phyloP scores from a whole-genome alignment of 2,797 vertebrate genomes.

The Hippoglossus hippoglossus region DNA sequence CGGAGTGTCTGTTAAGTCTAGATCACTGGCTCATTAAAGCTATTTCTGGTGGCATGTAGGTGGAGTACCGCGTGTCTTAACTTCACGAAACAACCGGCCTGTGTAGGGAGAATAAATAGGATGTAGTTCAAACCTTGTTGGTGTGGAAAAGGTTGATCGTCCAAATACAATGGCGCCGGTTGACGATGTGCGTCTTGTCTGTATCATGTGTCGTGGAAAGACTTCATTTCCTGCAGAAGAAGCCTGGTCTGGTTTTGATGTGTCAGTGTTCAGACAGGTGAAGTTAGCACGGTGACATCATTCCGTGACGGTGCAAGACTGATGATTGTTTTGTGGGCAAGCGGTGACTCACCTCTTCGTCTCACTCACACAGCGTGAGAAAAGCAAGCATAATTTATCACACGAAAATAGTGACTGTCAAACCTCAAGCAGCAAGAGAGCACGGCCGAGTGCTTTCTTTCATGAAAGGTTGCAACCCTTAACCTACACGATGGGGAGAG shows the following conservation, averaged over 20 bases:
- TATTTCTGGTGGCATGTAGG: conserved; percentile 65
- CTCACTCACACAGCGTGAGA: conserved; percentile 49
- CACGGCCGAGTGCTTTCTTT: not conserved
- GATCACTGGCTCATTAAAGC: conserved; percentile 64
- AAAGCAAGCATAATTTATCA: conserved; percentile 7
- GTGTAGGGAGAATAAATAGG: conserved; percentile 39
- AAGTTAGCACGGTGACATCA: conserved; percentile 40
- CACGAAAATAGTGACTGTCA: too few species aligned
- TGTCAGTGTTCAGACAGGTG: conserved; percentile 23
- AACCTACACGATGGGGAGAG: not conserved
- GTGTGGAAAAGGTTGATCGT: conserved; percentile 14
- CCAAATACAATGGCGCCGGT: conserved; percentile 6
- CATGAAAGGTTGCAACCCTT: not conserved
- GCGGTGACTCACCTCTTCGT: conserved; percentile 55
- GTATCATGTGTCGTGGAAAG: not conserved
- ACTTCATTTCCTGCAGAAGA: not conserved
- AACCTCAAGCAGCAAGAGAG: not conserved
- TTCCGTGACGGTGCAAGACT: conserved; percentile 5
- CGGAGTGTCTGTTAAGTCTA: conserved; percentile 55
- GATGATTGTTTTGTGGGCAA: not conserved
- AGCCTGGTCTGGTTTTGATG: conserved; percentile 1
- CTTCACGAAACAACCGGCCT: conserved; percentile 43
- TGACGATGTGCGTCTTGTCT: conserved; percentile 14
- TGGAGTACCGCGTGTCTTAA: conserved; percentile 44
- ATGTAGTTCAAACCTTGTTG: conserved; percentile 16